phyloP scores from a whole-genome alignment of 2,888 invertebrate genomes.

The Lepidocyrtoides sp. region DNA sequence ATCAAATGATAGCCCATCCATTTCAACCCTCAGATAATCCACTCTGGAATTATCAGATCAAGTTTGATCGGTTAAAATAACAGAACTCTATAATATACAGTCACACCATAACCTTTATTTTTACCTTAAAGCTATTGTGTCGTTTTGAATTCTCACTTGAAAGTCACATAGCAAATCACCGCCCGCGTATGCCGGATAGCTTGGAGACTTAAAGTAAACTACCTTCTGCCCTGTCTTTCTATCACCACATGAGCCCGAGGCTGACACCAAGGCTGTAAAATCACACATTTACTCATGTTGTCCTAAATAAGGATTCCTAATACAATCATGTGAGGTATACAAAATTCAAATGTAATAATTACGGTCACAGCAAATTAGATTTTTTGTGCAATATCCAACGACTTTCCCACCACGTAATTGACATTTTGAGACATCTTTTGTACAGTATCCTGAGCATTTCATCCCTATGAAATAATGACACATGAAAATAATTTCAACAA shows the following conservation, averaged over 20 bases:
- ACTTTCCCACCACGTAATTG: conserved; percentile 80
- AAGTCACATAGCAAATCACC: conserved; percentile 82
- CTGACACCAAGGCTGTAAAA: conserved; percentile 35
- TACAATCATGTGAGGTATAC: too few species aligned
- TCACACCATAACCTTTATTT: neutral
- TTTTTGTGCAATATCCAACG: conserved; percentile 81
- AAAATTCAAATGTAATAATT: too few species aligned
- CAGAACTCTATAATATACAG: too few species aligned
- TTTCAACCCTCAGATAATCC: conserved; percentile 78
- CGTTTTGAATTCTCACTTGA: conserved; percentile 75
- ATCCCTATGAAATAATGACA: conserved; percentile 68
- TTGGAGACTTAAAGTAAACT: conserved; percentile 81
- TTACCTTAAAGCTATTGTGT: conserved; percentile 80
- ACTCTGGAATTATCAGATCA: conserved; percentile 64
- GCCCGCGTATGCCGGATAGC: conserved; percentile 71
- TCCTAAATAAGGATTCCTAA: too few species aligned
- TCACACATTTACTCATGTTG: too few species aligned
- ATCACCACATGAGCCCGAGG: conserved; percentile 79
- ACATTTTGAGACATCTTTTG: conserved; percentile 77
- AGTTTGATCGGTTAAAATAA: neutral
- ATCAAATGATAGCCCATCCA: conserved; percentile 80
- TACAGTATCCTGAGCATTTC: conserved; percentile 83
- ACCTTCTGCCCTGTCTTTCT: conserved; percentile 68
- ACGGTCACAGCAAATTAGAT: conserved; percentile 83
- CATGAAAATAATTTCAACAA: too few species aligned